Evolutionary conservation across 1,140 invertebrate genomes (phyloP).

Genomic region (Hycleus phaleratus): DNA sequence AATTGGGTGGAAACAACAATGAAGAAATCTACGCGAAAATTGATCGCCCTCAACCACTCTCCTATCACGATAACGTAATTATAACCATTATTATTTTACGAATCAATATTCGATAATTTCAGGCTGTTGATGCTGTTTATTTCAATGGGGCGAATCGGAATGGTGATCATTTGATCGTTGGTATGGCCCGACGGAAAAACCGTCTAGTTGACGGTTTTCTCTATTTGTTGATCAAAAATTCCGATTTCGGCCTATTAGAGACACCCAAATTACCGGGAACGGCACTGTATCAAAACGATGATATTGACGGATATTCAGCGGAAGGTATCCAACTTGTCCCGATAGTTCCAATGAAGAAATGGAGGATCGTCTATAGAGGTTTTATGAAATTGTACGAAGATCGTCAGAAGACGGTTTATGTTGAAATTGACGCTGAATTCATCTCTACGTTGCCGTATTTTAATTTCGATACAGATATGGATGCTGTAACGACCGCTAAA

Average conservation of each 20-base stretch:
- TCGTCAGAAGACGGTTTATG: slow-evolving; percentile 27
- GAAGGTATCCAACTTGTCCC: slow-evolving; percentile 50
- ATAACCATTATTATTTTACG: slow-evolving; percentile 9
- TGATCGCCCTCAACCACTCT: slow-evolving; percentile 44
- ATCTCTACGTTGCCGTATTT: slow-evolving; percentile 46
- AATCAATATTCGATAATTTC: neutral
- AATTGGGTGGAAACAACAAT: neutral
- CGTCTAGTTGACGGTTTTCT: slow-evolving; percentile 47
- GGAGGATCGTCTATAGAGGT: slow-evolving; percentile 55
- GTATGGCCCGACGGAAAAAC: slow-evolving; percentile 43
- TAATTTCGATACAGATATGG: slow-evolving; percentile 60
- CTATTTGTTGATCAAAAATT: slow-evolving; percentile 42
- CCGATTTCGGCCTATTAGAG: slow-evolving; percentile 48
- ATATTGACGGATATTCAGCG: slow-evolving; percentile 45
- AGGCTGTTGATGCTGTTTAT: slow-evolving; percentile 54
- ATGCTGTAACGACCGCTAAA: slow-evolving; percentile 48
- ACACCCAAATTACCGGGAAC: slow-evolving; percentile 56
- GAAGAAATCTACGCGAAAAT: slow-evolving; percentile 30
- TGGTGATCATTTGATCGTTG: slow-evolving; percentile 44
- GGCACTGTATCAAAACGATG: slow-evolving; percentile 45
- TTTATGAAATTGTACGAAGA: slow-evolving; percentile 49
- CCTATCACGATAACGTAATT: slow-evolving; percentile 36
- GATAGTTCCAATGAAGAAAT: slow-evolving; percentile 50
- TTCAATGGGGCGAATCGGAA: slow-evolving; percentile 48
- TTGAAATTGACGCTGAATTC: slow-evolving; percentile 47